These are phyloP conservation scores for Mya arenaria DNA, from an alignment of 1,140 invertebrate genomes.

Conservation along the genomic window DNA sequence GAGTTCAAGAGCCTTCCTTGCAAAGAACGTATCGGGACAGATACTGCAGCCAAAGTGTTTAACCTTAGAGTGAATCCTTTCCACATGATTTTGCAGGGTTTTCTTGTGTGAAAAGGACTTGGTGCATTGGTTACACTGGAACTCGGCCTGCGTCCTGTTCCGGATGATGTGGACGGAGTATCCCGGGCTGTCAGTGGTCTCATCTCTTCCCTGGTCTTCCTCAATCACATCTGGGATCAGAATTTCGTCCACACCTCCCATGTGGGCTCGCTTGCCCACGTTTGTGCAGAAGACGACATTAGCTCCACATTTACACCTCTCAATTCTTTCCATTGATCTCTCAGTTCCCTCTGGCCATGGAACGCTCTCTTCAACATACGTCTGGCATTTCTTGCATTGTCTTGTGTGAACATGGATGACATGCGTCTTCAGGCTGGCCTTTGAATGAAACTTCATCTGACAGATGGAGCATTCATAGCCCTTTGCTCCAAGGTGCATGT, in stretches of 20 bases:
- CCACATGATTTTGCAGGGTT: not conserved
- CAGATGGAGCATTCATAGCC: slow-evolving; percentile 27
- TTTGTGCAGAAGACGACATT: slow-evolving; percentile 19
- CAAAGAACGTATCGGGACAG: not conserved
- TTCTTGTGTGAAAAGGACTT: not conserved
- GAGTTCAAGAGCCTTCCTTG: not conserved
- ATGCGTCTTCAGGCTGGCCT: not conserved
- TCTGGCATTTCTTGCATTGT: slow-evolving; percentile 24
- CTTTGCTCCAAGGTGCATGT: slow-evolving; percentile 11
- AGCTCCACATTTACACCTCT: slow-evolving; percentile 27
- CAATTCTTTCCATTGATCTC: not conserved
- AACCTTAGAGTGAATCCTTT: not conserved
- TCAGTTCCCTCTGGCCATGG: slow-evolving; percentile 31
- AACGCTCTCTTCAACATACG: slow-evolving; percentile 42
- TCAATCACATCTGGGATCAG: too few species aligned
- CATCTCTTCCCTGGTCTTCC: too few species aligned
- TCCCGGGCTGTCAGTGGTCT: too few species aligned
- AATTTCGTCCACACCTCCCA: too few species aligned
- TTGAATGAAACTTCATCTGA: not conserved
- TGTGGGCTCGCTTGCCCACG: too few species aligned
- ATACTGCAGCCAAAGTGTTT: not conserved
- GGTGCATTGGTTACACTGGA: not conserved
- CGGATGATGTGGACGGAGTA: too few species aligned
- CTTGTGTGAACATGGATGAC: slow-evolving; percentile 35
- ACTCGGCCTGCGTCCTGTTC: too few species aligned